phyloP scores from a whole-genome alignment of 2,113 vertebrate genomes.

The Rattus rattus region DNA sequence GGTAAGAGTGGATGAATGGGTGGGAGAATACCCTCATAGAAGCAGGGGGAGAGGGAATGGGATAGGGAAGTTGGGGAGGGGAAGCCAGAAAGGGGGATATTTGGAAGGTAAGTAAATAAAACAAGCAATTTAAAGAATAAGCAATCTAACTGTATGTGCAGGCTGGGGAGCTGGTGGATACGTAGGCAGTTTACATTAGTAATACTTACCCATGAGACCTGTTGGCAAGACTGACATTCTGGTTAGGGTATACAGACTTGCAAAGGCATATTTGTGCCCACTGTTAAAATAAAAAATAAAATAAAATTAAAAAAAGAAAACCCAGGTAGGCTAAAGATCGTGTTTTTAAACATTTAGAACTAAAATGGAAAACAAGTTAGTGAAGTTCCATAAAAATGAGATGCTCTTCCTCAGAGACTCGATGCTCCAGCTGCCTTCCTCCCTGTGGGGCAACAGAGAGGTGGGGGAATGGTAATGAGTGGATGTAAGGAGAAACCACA shows the following conservation, averaged over 20 bases:
- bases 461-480: neutral
- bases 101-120: too few species aligned
- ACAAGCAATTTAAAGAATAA: too few species aligned
- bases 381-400: neutral
- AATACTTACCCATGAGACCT: neutral
- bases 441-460: neutral
- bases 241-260: neutral
- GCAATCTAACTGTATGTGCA: constrained; percentile 35
- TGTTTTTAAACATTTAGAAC: neutral
- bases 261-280: neutral
- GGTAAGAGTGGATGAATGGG: too few species aligned
- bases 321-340: neutral
- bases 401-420: neutral
- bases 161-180: neutral
- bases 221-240: neutral
- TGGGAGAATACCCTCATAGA: too few species aligned
- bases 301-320: neutral
- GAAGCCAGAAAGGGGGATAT: too few species aligned
- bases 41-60: too few species aligned
- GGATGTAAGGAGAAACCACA: neutral
- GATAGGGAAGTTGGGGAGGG: too few species aligned
- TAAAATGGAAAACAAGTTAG: neutral
- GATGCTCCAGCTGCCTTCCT: neutral
- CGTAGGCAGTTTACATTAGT: neutral
- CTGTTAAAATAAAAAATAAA: neutral